phyloP scores from a whole-genome alignment of 2,113 vertebrate species.

The Dolichallabes microphthalmus region DNA sequence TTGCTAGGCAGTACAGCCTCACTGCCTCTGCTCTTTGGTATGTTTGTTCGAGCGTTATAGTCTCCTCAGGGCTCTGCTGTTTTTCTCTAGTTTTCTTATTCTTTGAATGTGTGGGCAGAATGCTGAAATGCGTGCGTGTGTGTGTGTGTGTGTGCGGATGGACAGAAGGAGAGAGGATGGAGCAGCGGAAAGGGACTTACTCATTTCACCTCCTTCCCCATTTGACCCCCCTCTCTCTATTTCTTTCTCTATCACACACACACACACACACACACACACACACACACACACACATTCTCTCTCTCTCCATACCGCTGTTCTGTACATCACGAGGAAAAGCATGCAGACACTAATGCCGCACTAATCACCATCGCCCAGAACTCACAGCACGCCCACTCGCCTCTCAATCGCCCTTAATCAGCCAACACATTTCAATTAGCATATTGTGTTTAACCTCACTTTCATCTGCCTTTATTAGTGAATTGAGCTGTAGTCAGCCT shows the following conservation, averaged over 20 bases:
- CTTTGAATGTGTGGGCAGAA: slow-evolving; percentile 35
- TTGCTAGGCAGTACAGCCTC: slow-evolving; percentile 46
- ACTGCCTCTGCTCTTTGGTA: slow-evolving; percentile 41
- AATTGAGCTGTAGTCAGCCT: slow-evolving; percentile 45
- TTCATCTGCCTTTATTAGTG: slow-evolving; percentile 58
- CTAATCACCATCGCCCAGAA: slow-evolving; percentile 71
- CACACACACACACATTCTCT: not conserved
- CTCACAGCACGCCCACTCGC: slow-evolving; percentile 66
- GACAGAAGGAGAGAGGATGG: slow-evolving; percentile 23
- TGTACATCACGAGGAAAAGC: slow-evolving; percentile 61
- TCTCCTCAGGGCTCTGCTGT: slow-evolving; percentile 46
- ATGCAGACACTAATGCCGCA: slow-evolving; percentile 66
- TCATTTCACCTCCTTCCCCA: slow-evolving; percentile 34
- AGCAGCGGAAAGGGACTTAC: slow-evolving; percentile 33
- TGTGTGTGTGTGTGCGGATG: slow-evolving; percentile 24
- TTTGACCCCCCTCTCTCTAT: not conserved
- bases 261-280: not conserved
- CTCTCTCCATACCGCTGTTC: slow-evolving; percentile 54
- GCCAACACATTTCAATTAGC: slow-evolving; percentile 64
- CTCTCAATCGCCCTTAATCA: slow-evolving; percentile 63
- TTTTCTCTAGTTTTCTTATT: slow-evolving; percentile 39
- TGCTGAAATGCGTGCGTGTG: slow-evolving; percentile 26
- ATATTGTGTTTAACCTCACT: slow-evolving; percentile 60
- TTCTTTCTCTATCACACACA: slow-evolving; percentile 29
- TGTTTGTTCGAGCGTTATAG: slow-evolving; percentile 41